phyloP scores from a whole-genome alignment of 2,888 invertebrate species.

The Diadromus collaris region DNA sequence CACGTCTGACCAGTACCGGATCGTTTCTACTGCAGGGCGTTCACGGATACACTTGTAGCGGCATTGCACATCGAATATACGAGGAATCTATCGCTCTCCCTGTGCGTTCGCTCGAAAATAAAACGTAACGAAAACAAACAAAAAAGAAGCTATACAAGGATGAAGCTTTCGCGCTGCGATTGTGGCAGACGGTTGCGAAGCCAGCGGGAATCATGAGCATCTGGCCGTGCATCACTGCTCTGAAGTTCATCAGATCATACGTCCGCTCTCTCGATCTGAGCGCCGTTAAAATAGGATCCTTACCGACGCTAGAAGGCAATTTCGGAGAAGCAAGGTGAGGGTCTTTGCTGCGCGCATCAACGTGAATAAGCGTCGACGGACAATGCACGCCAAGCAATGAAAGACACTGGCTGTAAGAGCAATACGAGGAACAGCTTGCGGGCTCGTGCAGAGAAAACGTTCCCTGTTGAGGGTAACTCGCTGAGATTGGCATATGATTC shows the following conservation, averaged over 20 bases:
- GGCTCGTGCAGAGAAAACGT: background rate
- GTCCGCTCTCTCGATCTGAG: slow-evolving; percentile 71
- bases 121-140: background rate
- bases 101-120: slow-evolving; percentile 13
- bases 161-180: slow-evolving; percentile 16
- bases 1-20: slow-evolving; percentile 36
- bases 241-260: slow-evolving; percentile 72
- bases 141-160: slow-evolving; percentile 16
- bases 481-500: background rate
- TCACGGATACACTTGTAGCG: slow-evolving; percentile 11
- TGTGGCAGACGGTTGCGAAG: background rate
- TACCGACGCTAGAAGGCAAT: slow-evolving; percentile 20
- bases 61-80: slow-evolving; percentile 20
- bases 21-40: slow-evolving; percentile 17
- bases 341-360: background rate
- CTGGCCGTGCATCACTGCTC: slow-evolving; percentile 58
- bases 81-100: slow-evolving; percentile 19
- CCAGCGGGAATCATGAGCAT: slow-evolving; percentile 54
- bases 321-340: background rate
- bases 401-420: background rate
- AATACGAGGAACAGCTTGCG: background rate
- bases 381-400: background rate
- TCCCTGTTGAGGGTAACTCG: background rate
- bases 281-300: slow-evolving; percentile 69
- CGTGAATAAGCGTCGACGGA: slow-evolving; percentile 4